These are phyloP conservation scores for Hippocampus guttulatus DNA, from an alignment of 2,113 vertebrate genomes.

Conservation along the genomic window DNA sequence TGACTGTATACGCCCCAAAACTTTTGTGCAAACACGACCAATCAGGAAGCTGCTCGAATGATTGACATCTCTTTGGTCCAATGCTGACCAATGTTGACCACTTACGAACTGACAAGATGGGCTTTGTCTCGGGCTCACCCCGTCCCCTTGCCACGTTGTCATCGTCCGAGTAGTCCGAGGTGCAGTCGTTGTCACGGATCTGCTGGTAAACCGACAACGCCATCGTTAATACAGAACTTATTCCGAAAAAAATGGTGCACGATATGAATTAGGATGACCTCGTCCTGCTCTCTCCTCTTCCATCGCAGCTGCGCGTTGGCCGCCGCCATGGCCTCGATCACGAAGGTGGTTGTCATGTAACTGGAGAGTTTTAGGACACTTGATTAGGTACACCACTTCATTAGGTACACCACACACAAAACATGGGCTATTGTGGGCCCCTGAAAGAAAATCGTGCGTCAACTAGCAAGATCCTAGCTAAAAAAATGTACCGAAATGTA, in stretches of 20 bases:
- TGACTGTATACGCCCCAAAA: no score
- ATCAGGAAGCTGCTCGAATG: no score
- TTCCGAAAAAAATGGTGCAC: background rate
- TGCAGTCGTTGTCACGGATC: slow-evolving; percentile 77
- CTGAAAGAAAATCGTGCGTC: no score
- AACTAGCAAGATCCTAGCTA: no score
- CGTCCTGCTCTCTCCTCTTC: slow-evolving; percentile 88
- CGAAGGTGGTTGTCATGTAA: slow-evolving; percentile 96
- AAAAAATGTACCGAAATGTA: no score
- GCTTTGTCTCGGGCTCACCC: slow-evolving; percentile 80
- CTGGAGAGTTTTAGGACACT: slow-evolving; percentile 53
- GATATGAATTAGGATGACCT: slow-evolving; percentile 65
- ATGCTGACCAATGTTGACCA: slow-evolving; percentile 27
- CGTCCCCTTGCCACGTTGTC: slow-evolving; percentile 73
- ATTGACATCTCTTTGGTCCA: no score
- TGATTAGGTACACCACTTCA: background rate
- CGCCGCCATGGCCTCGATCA: slow-evolving; percentile 96
- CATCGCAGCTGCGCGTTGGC: slow-evolving; percentile 92
- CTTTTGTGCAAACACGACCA: no score
- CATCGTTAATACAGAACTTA: background rate
- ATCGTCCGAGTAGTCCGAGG: slow-evolving; percentile 83
- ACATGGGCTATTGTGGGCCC: background rate
- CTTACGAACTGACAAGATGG: slow-evolving; percentile 93
- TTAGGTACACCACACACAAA: background rate
- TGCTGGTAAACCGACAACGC: slow-evolving; percentile 17